Percentiles rank a stretch among this genome's conserved stretches.
These are phyloP conservation scores for Philonicus albiceps DNA, from an alignment of 2,888 invertebrate genomes.

Conservation along the genomic window DNA sequence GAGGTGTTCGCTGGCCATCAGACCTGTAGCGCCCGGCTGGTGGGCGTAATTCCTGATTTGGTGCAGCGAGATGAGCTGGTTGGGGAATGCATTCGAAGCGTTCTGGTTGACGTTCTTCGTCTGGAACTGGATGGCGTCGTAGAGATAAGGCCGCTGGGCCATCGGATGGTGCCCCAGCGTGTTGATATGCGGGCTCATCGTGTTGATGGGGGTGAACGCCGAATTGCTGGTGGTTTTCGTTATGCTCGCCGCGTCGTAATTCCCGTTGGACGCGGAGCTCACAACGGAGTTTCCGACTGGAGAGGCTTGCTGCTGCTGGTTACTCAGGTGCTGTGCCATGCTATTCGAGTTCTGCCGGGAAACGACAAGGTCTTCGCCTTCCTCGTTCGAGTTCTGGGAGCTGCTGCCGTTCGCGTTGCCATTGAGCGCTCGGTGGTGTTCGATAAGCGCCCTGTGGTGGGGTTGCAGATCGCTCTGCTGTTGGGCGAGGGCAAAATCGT, in stretches of 20 bases:
- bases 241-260: conserved; percentile 50
- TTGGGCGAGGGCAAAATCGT: conserved; percentile 63
- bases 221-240: conserved; percentile 68
- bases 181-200: conserved; percentile 82
- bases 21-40: conserved; percentile 76
- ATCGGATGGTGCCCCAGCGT: conserved; percentile 74
- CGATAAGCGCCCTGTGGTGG: conserved; percentile 70
- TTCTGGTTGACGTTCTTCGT: conserved; percentile 70
- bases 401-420: conserved; percentile 51
- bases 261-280: conserved; percentile 42
- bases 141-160: conserved; percentile 83
- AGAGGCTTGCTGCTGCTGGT: conserved; percentile 47
- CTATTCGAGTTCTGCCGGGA: conserved; percentile 54
- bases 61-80: conserved; percentile 93
- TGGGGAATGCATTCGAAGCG: conserved; percentile 80
- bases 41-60: conserved; percentile 96
- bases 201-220: conserved; percentile 94
- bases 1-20: conserved; percentile 75
- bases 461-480: conserved; percentile 64
- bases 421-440: conserved; percentile 64
- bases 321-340: conserved; percentile 44
- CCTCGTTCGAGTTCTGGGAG: conserved; percentile 61
- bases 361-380: conserved; percentile 61
- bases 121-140: conserved; percentile 92
- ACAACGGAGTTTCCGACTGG: conserved; percentile 43